Evolutionary conservation across 2,113 vertebrate genomes (phyloP), one percentile per base, ranked within the genome.

Genomic region (Noturus placidus): DNA sequence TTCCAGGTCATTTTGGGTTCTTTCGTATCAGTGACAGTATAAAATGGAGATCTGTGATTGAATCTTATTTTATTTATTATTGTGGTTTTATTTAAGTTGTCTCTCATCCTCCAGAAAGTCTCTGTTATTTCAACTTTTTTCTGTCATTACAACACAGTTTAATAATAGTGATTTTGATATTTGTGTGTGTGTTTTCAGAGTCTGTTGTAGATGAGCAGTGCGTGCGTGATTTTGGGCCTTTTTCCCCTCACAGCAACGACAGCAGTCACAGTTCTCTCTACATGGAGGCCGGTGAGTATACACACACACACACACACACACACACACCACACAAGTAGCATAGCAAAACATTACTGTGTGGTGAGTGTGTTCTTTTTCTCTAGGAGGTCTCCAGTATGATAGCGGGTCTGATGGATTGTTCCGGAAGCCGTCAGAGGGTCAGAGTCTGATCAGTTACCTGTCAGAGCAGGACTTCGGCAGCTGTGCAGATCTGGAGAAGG

Each of bases 401-500:
- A 93, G 92, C 57, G 92, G 95, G 0, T 93, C 95, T 10, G 98
- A 99, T 91, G 96, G 97, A 46, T 96, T 99, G 96, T 99, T 99
- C 93, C 96, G 98, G 91, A 97, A 97, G 89, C 98, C 98, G 0
- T 98, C 96, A 0, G 96, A 99, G 93, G 98, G 98, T 42, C 98
- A 99, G 93, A 99, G 98, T 35, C 97, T 99, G 88, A 99, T 99
- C 96, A 99, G 98, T 92, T 99, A 99, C 93, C 94, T 99, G 90
- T 99, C 98, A 11, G 98, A 99, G 94, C 98, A 99, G 95, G 98
- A 99, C 94, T 99, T 99, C 9, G 98, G 98, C 91, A 99, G 98
- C 92, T 99, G 98, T 92, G 98, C 98, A 86, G 98, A 99, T 91
- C 95, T 99, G 22, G 98, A 99, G 91, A 99, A 99, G 98, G 98